Evolutionary conservation across 1,140 invertebrate species (phyloP).

Genomic region (Diachasmimorpha longicaudata): DNA sequence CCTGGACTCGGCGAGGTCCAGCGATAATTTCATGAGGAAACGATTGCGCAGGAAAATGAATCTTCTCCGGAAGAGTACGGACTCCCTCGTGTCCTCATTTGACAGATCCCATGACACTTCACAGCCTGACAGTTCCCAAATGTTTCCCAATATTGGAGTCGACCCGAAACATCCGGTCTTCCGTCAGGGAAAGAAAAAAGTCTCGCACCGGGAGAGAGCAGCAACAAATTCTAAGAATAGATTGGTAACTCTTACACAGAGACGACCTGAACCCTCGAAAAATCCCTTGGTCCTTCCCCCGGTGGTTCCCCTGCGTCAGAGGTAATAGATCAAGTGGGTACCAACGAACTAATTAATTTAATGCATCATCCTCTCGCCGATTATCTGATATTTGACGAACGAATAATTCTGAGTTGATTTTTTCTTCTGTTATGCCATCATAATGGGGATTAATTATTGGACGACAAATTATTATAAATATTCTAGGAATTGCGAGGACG

Average conservation of each 20-base stretch:
- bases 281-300: constrained; percentile 34
- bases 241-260: constrained; percentile 17
- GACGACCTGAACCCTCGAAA: constrained; percentile 22
- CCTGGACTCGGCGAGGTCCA: constrained; percentile 3
- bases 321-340: not conserved
- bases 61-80: constrained; percentile 38
- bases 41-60: constrained; percentile 36
- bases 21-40: constrained; percentile 16
- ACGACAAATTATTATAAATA: not conserved
- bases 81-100: constrained; percentile 40
- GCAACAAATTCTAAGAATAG: constrained; percentile 17
- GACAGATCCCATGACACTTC: constrained; percentile 20
- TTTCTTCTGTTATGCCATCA: too few species aligned
- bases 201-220: constrained; percentile 24
- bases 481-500: constrained; percentile 44
- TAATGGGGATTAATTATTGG: too few species aligned
- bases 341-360: not conserved
- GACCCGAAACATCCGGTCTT: not conserved
- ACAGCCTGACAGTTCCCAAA: not conserved
- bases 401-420: too few species aligned
- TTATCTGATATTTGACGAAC: too few species aligned
- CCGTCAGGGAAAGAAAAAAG: not conserved
- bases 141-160: not conserved
- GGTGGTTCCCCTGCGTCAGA: constrained; percentile 12
- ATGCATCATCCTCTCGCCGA: not conserved